Evolutionary conservation across 1,140 invertebrate genomes (phyloP), one percentile per base, ranked within the genome.

Genomic region (Plutomurus gul): DNA sequence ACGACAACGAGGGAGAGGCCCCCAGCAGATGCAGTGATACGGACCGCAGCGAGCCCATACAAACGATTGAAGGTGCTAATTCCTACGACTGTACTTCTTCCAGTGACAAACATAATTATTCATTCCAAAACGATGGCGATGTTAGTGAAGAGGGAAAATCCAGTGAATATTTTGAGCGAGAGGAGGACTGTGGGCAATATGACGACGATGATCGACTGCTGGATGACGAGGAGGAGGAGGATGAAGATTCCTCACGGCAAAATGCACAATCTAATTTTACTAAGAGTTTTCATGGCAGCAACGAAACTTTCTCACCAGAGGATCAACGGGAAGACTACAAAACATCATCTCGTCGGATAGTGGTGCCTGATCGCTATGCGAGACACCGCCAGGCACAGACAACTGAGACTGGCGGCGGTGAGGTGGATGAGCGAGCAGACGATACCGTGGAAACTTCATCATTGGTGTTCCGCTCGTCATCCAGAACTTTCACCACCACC

Each of bases 1-100:
- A 84, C 75, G 83, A 84, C 33, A 84, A 84, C 65, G 83, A 84
- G 39, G 83, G 82, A 3, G 80, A 82, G 25, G 65, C 81, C n/a
- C 82, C 82, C 13, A 51, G 81, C 22, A 27, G 80, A 46, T 79
- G 73, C 16, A 83, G 80, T 40, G 82, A 79, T 16, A 51, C 56
- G 37, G 77, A 79, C 18, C 47, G 65, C 25, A 39, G 43, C 36
- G 79, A 80, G 37, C 18, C 49, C 3, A 39, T 33, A 60, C 27
- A 10, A 40, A 56, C 20, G 3, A 22, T 47, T 18, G 43, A 72
- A 13, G 20, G 56, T 18, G 13, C 56, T 18, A 27, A 30, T 16
- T 25, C 18, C 30, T 65, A 65, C 56, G 51, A 56, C 11, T 56
- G 22, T 18, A 30, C 16, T 65, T 30, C 30, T 46, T 46, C 56